Conservation (phyloP, 2,797 vertebrate genomes). For the Mormyrops boulengeri region DNA sequence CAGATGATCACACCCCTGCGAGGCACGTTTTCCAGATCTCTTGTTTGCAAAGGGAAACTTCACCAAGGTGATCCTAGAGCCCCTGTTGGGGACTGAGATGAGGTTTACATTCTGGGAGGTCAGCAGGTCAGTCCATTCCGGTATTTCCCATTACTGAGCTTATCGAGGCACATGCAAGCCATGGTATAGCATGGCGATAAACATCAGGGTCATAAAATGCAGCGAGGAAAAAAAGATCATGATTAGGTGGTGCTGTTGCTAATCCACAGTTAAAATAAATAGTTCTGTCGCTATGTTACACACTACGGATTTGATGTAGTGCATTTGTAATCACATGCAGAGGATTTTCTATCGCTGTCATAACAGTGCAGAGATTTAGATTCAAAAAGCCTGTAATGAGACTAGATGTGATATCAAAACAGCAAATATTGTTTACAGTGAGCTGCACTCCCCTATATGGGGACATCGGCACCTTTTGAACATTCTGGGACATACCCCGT, state of each 20-base stretch:
- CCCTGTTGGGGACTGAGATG: neutral
- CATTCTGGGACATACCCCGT: neutral
- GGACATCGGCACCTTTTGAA: neutral
- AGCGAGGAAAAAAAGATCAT: neutral
- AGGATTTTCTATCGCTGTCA: neutral
- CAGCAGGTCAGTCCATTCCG: neutral
- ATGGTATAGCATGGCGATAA: neutral
- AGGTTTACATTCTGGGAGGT: conserved; percentile 27
- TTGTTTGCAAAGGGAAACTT: conserved; percentile 10
- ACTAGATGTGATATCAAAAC: neutral
- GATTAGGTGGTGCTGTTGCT: neutral
- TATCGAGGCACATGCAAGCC: neutral
- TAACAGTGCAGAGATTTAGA: neutral
- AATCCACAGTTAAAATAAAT: neutral
- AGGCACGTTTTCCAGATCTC: conserved; percentile 8
- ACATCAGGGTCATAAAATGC: neutral
- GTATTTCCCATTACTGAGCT: neutral
- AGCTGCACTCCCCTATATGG: neutral
- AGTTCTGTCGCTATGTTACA: neutral
- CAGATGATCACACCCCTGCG: neutral
- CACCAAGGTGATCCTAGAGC: neutral
- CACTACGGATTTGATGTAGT: neutral
- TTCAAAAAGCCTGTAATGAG: neutral
- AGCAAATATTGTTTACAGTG: neutral
- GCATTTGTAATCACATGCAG: neutral